phyloP scores from a whole-genome alignment of 2,797 vertebrate genomes.

The Pristis pectinata region DNA sequence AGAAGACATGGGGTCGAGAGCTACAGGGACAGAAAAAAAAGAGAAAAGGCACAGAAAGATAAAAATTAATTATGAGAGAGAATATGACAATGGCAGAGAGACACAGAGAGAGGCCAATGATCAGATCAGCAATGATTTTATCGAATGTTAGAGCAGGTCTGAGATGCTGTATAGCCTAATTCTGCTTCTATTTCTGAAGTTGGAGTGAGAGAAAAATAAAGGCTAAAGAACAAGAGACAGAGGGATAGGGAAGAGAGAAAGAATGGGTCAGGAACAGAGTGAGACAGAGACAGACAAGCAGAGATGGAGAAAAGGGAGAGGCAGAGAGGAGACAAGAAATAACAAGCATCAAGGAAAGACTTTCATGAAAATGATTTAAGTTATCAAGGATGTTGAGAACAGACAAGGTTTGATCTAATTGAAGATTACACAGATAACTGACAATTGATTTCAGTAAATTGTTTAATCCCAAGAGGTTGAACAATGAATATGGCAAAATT shows the following conservation, averaged over 20 bases:
- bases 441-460: background rate
- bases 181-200: too few relatives aligned
- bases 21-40: background rate
- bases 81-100: background rate
- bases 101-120: too few relatives aligned
- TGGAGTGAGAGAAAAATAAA: background rate
- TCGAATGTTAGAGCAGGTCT: too few relatives aligned
- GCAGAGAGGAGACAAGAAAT: background rate
- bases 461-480: background rate
- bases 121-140: too few relatives aligned
- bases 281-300: too few relatives aligned
- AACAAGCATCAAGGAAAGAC: background rate
- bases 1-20: background rate
- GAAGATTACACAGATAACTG: constrained; percentile 6
- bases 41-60: background rate
- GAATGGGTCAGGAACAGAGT: too few relatives aligned
- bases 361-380: background rate
- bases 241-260: background rate
- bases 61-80: background rate
- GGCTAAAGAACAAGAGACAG: too few relatives aligned
- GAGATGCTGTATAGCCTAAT: too few relatives aligned
- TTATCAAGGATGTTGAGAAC: background rate
- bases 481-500: background rate
- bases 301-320: background rate
- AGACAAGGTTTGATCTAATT: background rate